Evolutionary conservation across 2,797 vertebrate genomes (phyloP).

Genomic region (Anabacerthia variegaticeps): DNA sequence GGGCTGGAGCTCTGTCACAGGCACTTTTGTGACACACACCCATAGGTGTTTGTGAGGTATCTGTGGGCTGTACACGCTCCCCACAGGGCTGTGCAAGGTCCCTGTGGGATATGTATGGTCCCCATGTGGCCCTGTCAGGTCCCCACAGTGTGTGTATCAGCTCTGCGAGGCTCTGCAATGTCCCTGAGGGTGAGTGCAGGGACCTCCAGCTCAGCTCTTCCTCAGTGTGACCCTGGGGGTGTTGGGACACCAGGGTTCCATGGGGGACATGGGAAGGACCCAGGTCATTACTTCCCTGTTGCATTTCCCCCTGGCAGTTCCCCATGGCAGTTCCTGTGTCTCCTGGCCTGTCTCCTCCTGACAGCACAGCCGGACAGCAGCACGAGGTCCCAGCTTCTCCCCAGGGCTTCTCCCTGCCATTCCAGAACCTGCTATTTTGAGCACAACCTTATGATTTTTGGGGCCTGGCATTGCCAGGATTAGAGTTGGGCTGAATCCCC

Average conservation of each 20-base stretch:
- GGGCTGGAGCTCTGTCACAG: background rate
- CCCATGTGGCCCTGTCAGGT: background rate
- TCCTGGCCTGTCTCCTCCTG: background rate
- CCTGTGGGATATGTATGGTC: rapidly evolving
- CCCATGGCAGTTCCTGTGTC: background rate
- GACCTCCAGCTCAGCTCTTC: background rate
- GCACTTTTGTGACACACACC: no score
- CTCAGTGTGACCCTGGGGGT: rapidly evolving
- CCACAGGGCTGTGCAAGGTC: rapidly evolving
- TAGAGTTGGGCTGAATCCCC: background rate
- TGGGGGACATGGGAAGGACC: rapidly evolving
- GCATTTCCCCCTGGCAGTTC: background rate
- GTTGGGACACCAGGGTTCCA: rapidly evolving
- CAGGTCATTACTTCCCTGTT: background rate
- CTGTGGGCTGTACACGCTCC: background rate
- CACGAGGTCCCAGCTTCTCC: background rate
- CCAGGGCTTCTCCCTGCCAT: background rate
- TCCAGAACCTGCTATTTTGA: background rate
- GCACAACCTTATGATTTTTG: background rate
- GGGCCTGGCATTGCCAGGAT: background rate
- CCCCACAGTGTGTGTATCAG: rapidly evolving
- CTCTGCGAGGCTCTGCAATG: background rate
- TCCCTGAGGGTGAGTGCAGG: background rate
- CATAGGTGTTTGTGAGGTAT: rapidly evolving
- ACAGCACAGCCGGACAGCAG: rapidly evolving